Percentiles rank a stretch among this genome's conserved stretches.
Conservation (phyloP, 2,113 vertebrate species). For the Coptodon rendalli region DNA sequence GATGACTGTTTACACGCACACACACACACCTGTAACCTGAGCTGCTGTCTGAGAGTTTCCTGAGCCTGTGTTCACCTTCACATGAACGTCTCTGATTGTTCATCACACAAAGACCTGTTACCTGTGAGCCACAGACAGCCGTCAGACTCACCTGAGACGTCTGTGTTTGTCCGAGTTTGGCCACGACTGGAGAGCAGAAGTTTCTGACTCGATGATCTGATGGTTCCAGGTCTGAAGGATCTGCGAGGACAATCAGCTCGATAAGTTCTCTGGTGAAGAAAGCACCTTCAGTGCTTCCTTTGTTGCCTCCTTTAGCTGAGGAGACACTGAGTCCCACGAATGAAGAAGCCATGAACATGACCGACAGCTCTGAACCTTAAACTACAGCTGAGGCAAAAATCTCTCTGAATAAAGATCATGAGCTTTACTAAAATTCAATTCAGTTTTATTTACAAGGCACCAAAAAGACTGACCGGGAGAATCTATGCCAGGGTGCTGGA, state of each 20-base stretch:
- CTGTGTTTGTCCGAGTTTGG: not conserved
- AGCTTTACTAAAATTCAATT: not conserved
- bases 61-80: not conserved
- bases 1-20: conserved; percentile 52
- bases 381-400: not conserved
- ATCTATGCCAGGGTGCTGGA: not conserved
- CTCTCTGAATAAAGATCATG: not conserved
- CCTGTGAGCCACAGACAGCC: not conserved
- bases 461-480: not conserved
- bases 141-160: not conserved
- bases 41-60: not conserved
- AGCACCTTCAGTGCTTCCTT: not conserved
- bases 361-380: not conserved
- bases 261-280: not conserved
- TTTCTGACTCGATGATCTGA: not conserved
- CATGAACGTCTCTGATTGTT: not conserved
- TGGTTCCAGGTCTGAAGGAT: not conserved
- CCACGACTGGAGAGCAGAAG: not conserved
- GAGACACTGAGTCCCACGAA: not conserved
- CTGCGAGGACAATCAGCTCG: not conserved
- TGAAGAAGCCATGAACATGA: not conserved
- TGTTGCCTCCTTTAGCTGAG: not conserved
- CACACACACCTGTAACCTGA: conserved; percentile 34
- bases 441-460: not conserved
- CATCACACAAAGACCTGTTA: not conserved